phyloP scores from a whole-genome alignment of 2,888 invertebrate genomes.

The Tachystola acroxantha region DNA sequence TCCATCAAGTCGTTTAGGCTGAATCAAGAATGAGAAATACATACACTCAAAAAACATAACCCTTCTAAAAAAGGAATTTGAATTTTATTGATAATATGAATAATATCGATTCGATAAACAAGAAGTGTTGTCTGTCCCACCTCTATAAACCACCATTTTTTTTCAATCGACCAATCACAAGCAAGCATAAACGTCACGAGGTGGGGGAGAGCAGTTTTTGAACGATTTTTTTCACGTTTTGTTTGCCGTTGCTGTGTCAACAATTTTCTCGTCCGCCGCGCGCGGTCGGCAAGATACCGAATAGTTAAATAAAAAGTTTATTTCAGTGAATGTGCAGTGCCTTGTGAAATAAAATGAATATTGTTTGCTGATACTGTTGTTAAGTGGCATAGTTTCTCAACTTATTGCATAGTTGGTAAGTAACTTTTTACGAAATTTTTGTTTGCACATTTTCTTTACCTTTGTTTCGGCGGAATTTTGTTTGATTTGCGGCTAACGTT shows the following conservation, averaged over 20 bases:
- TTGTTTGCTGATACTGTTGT: slow-evolving; percentile 38
- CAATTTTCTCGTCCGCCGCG: slow-evolving; percentile 1
- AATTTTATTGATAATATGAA: too few relatives aligned
- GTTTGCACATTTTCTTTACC: slow-evolving; percentile 20
- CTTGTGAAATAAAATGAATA: slow-evolving; percentile 61
- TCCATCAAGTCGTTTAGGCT: too few relatives aligned
- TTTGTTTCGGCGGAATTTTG: slow-evolving; percentile 36
- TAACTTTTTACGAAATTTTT: slow-evolving; percentile 16
- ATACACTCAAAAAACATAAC: too few relatives aligned
- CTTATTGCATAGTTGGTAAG: slow-evolving; percentile 43
- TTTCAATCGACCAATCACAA: not conserved
- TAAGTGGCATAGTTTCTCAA: slow-evolving; percentile 31
- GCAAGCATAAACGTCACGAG: not conserved
- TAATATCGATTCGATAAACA: too few relatives aligned
- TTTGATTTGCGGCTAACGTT: slow-evolving; percentile 37
- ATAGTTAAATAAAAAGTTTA: slow-evolving; percentile 20
- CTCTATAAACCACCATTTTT: not conserved
- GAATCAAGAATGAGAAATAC: too few relatives aligned
- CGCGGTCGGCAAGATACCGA: not conserved
- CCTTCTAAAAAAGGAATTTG: too few relatives aligned
- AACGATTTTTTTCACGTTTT: slow-evolving; percentile 1
- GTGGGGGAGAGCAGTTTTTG: not conserved
- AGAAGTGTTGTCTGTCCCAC: too few relatives aligned
- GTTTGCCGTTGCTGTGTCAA: not conserved
- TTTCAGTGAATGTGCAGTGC: slow-evolving; percentile 62